These are phyloP conservation scores for Bibio marci DNA, from an alignment of 2,888 invertebrate species.

Conservation along the genomic window DNA sequence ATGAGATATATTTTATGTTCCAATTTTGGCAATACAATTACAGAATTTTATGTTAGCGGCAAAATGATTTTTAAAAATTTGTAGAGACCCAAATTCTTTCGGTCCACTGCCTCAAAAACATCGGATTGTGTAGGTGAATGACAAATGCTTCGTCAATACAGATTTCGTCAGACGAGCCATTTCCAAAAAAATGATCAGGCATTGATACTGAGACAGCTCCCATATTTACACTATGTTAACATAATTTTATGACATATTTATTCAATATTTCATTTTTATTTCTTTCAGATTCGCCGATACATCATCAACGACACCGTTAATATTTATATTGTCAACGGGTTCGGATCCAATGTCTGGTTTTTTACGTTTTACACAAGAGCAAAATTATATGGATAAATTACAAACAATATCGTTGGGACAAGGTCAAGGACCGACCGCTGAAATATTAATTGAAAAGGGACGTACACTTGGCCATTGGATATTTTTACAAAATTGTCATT, in stretches of 20 bases:
- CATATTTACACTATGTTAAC: too few species aligned
- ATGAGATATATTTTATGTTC: too few species aligned
- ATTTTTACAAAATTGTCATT: constrained; percentile 82
- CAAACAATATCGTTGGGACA: constrained; percentile 75
- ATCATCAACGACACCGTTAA: constrained; percentile 52
- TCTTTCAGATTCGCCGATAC: constrained; percentile 50
- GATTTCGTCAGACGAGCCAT: too few species aligned
- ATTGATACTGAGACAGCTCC: too few species aligned
- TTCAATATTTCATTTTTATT: constrained; percentile 10
- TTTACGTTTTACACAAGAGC: constrained; percentile 60
- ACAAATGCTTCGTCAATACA: too few species aligned
- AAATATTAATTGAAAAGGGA: constrained; percentile 57
- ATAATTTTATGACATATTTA: constrained; percentile 3
- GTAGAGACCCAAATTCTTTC: too few species aligned
- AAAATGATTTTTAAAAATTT: too few species aligned
- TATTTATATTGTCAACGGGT: constrained; percentile 76
- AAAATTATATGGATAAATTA: constrained; percentile 48
- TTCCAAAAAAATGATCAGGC: too few species aligned
- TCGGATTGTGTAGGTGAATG: too few species aligned
- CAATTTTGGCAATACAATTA: too few species aligned
- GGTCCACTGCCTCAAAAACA: too few species aligned
- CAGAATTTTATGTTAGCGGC: too few species aligned
- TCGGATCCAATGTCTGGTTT: constrained; percentile 78
- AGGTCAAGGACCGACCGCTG: constrained; percentile 81
- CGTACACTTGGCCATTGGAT: constrained; percentile 70